Conservation (phyloP, 2,888 invertebrate genomes). For the Drosophila pseudotakahashii region DNA sequence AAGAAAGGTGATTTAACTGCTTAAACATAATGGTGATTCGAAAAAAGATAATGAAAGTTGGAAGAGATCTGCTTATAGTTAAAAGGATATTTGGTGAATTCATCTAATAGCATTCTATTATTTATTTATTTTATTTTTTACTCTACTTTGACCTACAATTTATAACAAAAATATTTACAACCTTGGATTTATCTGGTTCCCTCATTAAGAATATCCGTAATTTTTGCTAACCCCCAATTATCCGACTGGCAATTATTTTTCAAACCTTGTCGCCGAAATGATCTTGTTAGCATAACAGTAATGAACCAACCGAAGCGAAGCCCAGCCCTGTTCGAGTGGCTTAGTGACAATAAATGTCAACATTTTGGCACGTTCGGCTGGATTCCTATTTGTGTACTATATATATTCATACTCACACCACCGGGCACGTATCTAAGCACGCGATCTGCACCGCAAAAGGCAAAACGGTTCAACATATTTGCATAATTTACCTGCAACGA, state of each 20-base stretch:
- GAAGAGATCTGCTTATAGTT: too few species aligned
- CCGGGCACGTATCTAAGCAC: conserved; percentile 49
- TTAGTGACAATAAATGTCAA: conserved; percentile 28
- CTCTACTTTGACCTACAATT: neutral
- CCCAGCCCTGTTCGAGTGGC: conserved; percentile 12
- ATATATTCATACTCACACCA: conserved; percentile 26
- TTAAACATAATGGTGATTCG: neutral
- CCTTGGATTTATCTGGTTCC: conserved; percentile 4
- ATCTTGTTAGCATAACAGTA: conserved; percentile 26
- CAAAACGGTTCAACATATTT: conserved; percentile 52
- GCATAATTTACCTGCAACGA: conserved; percentile 74
- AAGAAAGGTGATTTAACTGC: conserved; percentile 10
- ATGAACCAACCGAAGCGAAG: neutral
- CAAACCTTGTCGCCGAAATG: conserved; percentile 14
- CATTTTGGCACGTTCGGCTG: conserved; percentile 37
- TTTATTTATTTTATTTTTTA: too few species aligned
- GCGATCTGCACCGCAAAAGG: conserved; percentile 43
- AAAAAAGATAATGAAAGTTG: neutral
- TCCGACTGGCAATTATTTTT: conserved; percentile 16
- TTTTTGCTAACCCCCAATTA: conserved; percentile 13
- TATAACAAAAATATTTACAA: neutral
- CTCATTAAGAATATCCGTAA: conserved; percentile 13
- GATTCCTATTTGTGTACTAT: conserved; percentile 18
- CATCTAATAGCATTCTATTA: too few species aligned
- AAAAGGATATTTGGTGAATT: too few species aligned